These are phyloP conservation scores for Pardosa pseudoannulata DNA, from an alignment of 2,888 invertebrate species.

Conservation along the genomic window DNA sequence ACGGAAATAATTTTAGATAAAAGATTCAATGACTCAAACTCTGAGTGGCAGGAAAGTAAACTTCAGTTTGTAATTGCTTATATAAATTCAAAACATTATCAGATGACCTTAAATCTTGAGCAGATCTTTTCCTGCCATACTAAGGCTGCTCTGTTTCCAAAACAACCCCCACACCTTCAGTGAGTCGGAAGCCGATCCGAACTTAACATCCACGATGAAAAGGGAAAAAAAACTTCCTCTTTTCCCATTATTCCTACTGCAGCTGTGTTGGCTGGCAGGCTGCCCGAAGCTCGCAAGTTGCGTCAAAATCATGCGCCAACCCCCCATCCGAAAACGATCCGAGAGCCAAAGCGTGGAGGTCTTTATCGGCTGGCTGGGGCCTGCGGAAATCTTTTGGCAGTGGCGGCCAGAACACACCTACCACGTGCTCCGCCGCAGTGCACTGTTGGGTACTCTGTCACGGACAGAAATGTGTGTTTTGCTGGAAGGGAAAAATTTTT, in stretches of 20 bases:
- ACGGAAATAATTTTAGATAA: too few species aligned
- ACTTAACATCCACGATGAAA: neutral
- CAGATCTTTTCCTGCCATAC: too few species aligned
- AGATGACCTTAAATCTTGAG: too few species aligned
- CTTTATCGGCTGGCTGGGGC: neutral
- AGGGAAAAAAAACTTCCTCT: neutral
- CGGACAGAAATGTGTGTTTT: too few species aligned
- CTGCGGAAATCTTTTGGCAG: slow-evolving; percentile 10
- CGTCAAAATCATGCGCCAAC: slow-evolving; percentile 55
- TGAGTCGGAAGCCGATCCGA: too few species aligned
- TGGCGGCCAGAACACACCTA: neutral
- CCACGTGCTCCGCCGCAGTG: slow-evolving; percentile 5
- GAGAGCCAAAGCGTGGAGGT: neutral
- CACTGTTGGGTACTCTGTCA: neutral
- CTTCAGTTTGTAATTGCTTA: too few species aligned
- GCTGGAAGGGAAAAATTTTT: too few species aligned
- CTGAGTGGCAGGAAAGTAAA: too few species aligned
- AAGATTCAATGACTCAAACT: too few species aligned
- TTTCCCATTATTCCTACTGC: slow-evolving; percentile 5
- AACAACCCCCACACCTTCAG: too few species aligned
- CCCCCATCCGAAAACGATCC: neutral
- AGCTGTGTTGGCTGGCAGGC: slow-evolving; percentile 27
- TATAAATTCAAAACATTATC: too few species aligned
- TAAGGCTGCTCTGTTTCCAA: too few species aligned
- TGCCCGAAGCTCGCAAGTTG: slow-evolving; percentile 33